These are phyloP conservation scores for Liolophura sinensis DNA, from an alignment of 1,140 invertebrate species.

Conservation along the genomic window DNA sequence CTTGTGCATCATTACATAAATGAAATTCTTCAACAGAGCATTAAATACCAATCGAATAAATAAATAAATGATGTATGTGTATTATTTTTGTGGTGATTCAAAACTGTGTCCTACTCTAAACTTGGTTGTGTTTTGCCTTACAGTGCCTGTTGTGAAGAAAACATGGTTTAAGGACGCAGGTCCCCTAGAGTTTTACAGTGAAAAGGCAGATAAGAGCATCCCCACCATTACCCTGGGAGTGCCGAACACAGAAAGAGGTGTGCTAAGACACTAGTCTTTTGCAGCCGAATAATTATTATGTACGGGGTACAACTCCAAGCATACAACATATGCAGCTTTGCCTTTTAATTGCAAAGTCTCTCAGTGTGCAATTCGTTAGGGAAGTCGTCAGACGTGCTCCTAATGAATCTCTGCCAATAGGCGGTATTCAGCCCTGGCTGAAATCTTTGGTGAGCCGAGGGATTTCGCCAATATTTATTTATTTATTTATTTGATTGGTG, in stretches of 20 bases:
- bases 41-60: no score
- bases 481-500: no score
- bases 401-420: no score
- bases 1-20: no score
- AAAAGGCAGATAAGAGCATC: constrained; percentile 70
- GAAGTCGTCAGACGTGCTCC: not conserved
- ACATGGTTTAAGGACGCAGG: constrained; percentile 75
- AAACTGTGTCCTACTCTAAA: no score
- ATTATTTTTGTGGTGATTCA: no score
- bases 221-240: constrained; percentile 72
- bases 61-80: no score
- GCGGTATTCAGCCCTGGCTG: no score
- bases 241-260: constrained; percentile 74
- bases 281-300: not conserved
- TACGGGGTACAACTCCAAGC: not conserved
- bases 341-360: constrained; percentile 4
- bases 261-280: not conserved
- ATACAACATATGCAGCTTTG: not conserved
- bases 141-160: constrained; percentile 73
- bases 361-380: not conserved
- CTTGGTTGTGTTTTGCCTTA: constrained; percentile 16
- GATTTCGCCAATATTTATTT: no score
- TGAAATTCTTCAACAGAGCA: no score
- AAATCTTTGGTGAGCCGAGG: no score
- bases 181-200: constrained; percentile 77